phyloP scores from a whole-genome alignment of 2,888 invertebrate genomes.

The Lasioglossum malachurum region DNA sequence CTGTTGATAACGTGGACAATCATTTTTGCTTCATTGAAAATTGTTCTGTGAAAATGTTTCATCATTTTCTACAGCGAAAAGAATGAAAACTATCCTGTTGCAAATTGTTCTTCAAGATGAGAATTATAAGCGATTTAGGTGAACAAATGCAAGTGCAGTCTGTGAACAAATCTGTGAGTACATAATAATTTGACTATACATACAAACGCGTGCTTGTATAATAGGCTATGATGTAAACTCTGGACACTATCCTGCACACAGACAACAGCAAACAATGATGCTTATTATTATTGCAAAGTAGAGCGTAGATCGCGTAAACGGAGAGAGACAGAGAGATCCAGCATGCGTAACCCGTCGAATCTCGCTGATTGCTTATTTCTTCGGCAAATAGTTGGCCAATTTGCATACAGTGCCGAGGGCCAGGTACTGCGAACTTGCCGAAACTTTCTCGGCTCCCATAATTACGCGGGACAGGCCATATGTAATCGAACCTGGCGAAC shows the following conservation, averaged over 20 bases:
- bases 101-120: neutral
- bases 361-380: constrained; percentile 71
- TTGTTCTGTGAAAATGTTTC: neutral
- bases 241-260: neutral
- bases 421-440: constrained; percentile 44
- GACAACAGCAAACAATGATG: neutral
- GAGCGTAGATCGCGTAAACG: neutral
- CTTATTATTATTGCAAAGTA: neutral
- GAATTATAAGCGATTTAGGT: neutral
- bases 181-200: too few species aligned
- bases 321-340: neutral
- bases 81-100: neutral
- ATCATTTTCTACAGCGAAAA: neutral
- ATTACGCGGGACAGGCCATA: constrained; percentile 39
- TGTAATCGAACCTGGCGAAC: constrained; percentile 32
- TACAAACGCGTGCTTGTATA: neutral
- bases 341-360: neutral
- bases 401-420: constrained; percentile 54
- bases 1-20: neutral
- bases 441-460: constrained; percentile 57
- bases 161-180: neutral
- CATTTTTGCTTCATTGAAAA: neutral
- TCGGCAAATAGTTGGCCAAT: constrained; percentile 67
- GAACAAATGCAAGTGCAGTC: neutral
- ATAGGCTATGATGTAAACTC: neutral